These are phyloP conservation scores for Dryobates pubescens DNA, from an alignment of 2,797 vertebrate genomes.

Conservation along the genomic window DNA sequence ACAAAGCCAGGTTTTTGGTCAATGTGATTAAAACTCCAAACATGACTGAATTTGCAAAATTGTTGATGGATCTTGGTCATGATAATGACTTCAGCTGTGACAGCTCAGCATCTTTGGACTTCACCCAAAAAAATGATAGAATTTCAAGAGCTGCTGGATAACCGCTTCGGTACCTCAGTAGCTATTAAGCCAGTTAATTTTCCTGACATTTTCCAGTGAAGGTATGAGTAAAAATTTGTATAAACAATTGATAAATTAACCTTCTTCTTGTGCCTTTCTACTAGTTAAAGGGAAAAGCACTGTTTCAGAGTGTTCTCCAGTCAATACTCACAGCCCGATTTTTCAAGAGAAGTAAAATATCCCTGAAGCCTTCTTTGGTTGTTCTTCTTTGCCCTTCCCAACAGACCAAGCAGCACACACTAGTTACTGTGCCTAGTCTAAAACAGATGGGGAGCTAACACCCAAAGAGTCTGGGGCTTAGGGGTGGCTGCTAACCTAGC, in stretches of 20 bases:
- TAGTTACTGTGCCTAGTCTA: background rate
- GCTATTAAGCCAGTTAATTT: background rate
- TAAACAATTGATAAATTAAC: background rate
- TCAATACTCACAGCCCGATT: background rate
- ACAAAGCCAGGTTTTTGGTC: background rate
- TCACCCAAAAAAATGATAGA: background rate
- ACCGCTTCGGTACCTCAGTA: background rate
- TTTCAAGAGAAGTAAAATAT: background rate
- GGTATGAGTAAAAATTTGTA: background rate
- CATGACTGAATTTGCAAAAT: background rate
- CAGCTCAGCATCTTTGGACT: background rate
- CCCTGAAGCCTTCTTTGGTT: background rate
- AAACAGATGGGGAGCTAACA: background rate
- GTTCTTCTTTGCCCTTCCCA: background rate
- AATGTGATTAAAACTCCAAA: background rate
- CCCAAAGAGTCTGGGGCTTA: background rate
- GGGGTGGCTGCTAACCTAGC: background rate
- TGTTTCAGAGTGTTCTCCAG: background rate
- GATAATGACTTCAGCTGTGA: background rate
- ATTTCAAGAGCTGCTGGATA: background rate
- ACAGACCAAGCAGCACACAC: background rate
- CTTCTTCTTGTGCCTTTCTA: background rate
- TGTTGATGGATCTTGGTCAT: background rate
- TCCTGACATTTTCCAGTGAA: background rate
- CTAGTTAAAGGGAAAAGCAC: background rate